Conservation (phyloP, 2,113 vertebrate genomes). For the Perccottus glenii region DNA sequence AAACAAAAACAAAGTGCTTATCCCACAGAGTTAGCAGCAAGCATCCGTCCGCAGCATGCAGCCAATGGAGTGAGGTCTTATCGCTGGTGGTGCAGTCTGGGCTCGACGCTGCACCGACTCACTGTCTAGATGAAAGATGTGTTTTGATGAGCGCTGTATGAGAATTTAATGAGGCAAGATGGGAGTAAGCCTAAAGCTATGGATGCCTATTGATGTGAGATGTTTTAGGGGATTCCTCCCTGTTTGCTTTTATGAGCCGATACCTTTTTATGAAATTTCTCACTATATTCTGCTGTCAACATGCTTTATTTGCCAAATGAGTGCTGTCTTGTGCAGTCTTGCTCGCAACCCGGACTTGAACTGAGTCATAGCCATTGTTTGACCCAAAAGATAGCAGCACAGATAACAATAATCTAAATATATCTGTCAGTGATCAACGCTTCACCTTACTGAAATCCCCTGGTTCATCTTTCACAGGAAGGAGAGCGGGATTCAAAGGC, state of each 20-base stretch:
- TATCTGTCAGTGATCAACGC: conserved; percentile 41
- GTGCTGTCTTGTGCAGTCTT: background rate
- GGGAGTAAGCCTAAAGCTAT: conserved; percentile 62
- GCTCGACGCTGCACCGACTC: conserved; percentile 31
- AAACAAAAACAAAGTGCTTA: conserved; percentile 54
- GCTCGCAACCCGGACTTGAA: conserved; percentile 34
- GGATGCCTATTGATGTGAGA: conserved; percentile 57
- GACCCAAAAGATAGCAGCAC: conserved; percentile 25
- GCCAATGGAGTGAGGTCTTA: conserved; percentile 38
- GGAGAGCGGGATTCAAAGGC: conserved; percentile 54
- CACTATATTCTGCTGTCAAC: conserved; percentile 4
- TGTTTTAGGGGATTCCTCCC: conserved; percentile 69
- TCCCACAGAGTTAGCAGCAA: conserved; percentile 51
- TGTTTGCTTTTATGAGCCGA: conserved; percentile 49
- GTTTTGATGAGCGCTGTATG: conserved; percentile 73
- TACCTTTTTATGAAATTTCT: conserved; percentile 30
- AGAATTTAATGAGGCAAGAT: conserved; percentile 79
- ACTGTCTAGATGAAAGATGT: conserved; percentile 71
- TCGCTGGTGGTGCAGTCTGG: conserved; percentile 37
- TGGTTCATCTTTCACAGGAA: conserved; percentile 60
- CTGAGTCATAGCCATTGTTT: conserved; percentile 35
- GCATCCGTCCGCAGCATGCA: conserved; percentile 39
- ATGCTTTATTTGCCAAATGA: conserved; percentile 19
- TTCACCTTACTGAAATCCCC: conserved; percentile 41
- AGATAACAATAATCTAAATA: conserved; percentile 47